A percentile compares a stretch with the other conserved stretches of the same genome.
phyloP scores from a whole-genome alignment of 2,113 vertebrate species.

The Ptilorrhoa leucosticta region DNA sequence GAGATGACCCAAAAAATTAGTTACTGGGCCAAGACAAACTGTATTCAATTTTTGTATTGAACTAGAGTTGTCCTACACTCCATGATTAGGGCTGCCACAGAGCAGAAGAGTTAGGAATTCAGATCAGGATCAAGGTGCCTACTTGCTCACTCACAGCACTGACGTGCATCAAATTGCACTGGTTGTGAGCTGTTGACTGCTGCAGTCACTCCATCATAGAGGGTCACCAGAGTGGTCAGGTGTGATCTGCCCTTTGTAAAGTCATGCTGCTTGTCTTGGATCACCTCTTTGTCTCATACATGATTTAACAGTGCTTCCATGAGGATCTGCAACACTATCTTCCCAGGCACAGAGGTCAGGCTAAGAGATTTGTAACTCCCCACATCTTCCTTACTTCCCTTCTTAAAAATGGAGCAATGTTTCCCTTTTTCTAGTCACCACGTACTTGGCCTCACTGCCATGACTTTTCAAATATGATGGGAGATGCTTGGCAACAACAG shows the following conservation, averaged over 20 bases:
- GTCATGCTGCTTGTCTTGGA: background rate
- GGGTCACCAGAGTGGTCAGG: background rate
- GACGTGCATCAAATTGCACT: accelerated
- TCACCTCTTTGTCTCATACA: background rate
- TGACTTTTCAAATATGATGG: background rate
- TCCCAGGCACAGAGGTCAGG: background rate
- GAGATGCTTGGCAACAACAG: background rate
- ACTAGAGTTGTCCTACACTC: background rate
- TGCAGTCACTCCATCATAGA: background rate
- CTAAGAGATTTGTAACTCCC: background rate
- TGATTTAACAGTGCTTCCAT: background rate
- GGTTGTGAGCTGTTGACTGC: background rate
- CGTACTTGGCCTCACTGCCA: background rate
- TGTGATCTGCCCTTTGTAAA: background rate
- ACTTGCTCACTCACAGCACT: background rate
- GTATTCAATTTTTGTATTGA: background rate
- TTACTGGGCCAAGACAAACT: background rate
- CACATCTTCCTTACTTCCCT: background rate
- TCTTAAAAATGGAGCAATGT: background rate
- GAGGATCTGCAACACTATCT: background rate
- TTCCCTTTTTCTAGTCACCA: background rate
- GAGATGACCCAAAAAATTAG: background rate
- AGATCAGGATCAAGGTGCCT: background rate
- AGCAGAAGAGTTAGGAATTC: background rate
- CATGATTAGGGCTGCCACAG: background rate